Evolutionary conservation across 2,888 invertebrate species (phyloP).

Genomic region (Anticlea derivata): DNA sequence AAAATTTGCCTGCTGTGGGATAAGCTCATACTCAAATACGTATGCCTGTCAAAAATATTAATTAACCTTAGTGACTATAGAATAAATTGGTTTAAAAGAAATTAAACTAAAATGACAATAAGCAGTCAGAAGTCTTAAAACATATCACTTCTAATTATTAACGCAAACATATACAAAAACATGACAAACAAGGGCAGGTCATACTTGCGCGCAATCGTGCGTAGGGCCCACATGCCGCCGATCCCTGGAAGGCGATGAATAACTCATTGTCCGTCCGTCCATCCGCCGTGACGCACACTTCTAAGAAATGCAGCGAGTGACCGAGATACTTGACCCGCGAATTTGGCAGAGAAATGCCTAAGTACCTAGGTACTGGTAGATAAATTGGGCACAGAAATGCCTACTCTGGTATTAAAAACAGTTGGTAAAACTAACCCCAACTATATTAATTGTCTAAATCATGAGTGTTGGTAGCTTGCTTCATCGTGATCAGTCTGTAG

Average conservation of each 20-base stretch:
- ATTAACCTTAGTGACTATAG: too few species aligned
- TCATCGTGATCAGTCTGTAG: too few species aligned
- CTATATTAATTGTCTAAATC: too few species aligned
- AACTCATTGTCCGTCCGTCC: constrained; percentile 81
- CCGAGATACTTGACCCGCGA: constrained; percentile 74
- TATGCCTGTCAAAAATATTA: too few species aligned
- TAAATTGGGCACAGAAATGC: too few species aligned
- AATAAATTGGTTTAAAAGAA: background rate
- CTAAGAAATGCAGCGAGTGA: constrained; percentile 71
- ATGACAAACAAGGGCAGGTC: constrained; percentile 63
- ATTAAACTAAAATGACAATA: background rate
- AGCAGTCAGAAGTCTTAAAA: background rate
- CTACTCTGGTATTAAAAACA: too few species aligned
- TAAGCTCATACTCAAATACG: too few species aligned
- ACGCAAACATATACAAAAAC: constrained; percentile 49
- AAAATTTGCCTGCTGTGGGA: too few species aligned
- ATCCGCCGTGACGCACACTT: constrained; percentile 79
- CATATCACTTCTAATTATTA: constrained; percentile 29
- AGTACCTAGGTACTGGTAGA: too few species aligned
- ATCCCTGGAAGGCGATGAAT: constrained; percentile 81
- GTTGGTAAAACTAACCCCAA: too few species aligned
- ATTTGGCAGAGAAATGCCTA: constrained; percentile 52
- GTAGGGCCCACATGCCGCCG: constrained; percentile 76
- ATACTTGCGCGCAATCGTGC: constrained; percentile 71
- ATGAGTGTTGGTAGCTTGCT: too few species aligned